Conservation (phyloP, 2,113 vertebrate genomes). For the Mus musculus region DNA sequence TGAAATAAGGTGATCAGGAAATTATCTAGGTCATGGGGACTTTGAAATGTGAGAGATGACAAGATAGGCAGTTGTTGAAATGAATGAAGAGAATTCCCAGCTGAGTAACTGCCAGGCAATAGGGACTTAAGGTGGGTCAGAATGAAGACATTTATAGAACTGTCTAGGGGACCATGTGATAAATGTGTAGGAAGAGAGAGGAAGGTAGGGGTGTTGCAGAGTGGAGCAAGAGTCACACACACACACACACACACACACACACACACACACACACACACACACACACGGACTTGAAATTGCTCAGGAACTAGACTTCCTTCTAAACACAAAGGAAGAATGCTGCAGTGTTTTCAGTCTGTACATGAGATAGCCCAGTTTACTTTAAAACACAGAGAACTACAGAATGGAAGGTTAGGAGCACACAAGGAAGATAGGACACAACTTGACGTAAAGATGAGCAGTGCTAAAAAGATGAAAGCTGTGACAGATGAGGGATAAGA, state of each 20-base stretch:
- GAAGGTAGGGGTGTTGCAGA: neutral
- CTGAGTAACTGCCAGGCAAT: neutral
- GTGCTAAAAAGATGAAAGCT: neutral
- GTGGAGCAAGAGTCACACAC: neutral
- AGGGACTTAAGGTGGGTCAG: neutral
- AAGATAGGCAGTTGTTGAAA: neutral
- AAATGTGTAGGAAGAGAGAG: neutral
- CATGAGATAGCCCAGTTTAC: neutral
- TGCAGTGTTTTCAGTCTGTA: neutral
- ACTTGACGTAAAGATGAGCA: neutral
- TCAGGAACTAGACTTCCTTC: neutral
- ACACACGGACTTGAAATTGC: neutral
- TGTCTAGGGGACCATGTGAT: neutral
- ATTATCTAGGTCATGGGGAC: neutral
- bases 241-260: accelerated
- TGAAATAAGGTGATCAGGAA: neutral
- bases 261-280: too few species aligned
- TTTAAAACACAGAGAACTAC: neutral
- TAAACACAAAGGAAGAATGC: neutral
- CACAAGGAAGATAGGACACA: neutral
- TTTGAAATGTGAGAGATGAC: neutral
- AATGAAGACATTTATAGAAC: neutral
- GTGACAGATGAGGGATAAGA: neutral
- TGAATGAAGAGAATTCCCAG: neutral
- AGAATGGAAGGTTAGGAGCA: neutral